Conservation (phyloP, 2,113 vertebrate species). For the Elaphurus davidianus region DNA sequence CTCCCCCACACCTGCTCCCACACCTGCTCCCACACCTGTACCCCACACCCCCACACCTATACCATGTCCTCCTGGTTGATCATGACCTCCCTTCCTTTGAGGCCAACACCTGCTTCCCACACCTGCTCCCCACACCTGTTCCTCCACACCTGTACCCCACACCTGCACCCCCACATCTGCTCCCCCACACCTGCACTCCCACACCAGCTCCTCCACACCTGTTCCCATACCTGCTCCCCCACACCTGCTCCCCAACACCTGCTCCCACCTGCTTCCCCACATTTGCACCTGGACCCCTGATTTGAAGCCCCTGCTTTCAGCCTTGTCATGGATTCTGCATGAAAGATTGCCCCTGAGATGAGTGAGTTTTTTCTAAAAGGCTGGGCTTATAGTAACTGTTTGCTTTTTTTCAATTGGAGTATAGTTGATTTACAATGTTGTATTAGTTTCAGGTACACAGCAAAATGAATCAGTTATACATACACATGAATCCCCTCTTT, state of each 20-base stretch:
- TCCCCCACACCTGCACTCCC: too few species aligned
- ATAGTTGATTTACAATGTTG: not conserved
- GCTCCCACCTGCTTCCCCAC: not conserved
- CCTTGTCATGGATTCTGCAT: rapidly evolving
- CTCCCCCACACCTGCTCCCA: too few species aligned
- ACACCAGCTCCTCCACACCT: not conserved
- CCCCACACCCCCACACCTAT: not conserved
- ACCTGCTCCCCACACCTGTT: too few species aligned
- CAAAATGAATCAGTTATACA: not conserved
- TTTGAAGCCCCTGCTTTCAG: not conserved
- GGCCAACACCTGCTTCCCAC: too few species aligned
- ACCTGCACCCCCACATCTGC: not conserved
- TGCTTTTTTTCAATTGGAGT: rapidly evolving
- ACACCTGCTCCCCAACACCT: not conserved
- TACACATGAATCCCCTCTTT: rapidly evolving
- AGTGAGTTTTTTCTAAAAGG: not conserved
- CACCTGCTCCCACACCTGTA: too few species aligned
- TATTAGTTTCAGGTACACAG: not conserved
- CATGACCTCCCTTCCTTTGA: too few species aligned
- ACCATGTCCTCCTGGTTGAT: too few species aligned
- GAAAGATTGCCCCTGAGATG: rapidly evolving
- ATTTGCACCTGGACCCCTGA: not conserved
- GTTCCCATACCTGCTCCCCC: not conserved
- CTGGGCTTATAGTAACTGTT: rapidly evolving
- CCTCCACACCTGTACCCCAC: not conserved